These are phyloP conservation scores for Heliconius ethilla DNA, from an alignment of 2,888 invertebrate genomes.

Conservation along the genomic window DNA sequence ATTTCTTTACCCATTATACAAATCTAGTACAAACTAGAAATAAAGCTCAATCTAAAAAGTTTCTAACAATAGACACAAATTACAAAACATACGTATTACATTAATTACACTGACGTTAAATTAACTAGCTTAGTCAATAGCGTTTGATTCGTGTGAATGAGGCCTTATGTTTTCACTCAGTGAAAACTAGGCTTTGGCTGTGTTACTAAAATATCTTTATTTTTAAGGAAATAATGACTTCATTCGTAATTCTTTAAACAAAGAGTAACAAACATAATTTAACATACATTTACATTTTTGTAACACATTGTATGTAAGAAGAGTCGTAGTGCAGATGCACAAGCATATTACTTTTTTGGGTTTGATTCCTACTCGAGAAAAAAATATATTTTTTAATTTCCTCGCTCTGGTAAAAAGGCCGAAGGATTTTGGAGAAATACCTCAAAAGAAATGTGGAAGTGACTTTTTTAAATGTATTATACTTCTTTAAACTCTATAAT, in stretches of 20 bases:
- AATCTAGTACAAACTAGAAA: background rate
- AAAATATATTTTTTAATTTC: background rate
- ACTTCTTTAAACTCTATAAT: too few species aligned
- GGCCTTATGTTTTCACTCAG: slow-evolving; percentile 55
- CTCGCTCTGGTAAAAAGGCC: too few species aligned
- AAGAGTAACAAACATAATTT: too few species aligned
- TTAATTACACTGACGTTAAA: slow-evolving; percentile 14
- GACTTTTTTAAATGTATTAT: too few species aligned
- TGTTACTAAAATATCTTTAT: slow-evolving; percentile 26
- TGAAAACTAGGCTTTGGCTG: slow-evolving; percentile 50
- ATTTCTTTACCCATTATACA: background rate
- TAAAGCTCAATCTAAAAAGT: slow-evolving; percentile 7
- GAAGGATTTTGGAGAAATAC: too few species aligned
- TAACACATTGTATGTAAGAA: too few species aligned
- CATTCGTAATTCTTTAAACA: too few species aligned
- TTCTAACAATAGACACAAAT: slow-evolving; percentile 16
- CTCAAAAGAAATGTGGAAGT: too few species aligned
- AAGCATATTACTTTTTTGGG: too few species aligned
- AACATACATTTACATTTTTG: too few species aligned
- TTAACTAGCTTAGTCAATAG: slow-evolving; percentile 26
- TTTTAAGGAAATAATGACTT: background rate
- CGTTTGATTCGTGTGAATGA: slow-evolving; percentile 50
- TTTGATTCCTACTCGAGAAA: background rate
- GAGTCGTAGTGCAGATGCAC: too few species aligned
- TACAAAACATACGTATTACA: slow-evolving; percentile 30